Evolutionary conservation across 2,797 vertebrate species (phyloP), one percentile per base, ranked within the genome.

Genomic region (Eleutherodactylus coqui): DNA sequence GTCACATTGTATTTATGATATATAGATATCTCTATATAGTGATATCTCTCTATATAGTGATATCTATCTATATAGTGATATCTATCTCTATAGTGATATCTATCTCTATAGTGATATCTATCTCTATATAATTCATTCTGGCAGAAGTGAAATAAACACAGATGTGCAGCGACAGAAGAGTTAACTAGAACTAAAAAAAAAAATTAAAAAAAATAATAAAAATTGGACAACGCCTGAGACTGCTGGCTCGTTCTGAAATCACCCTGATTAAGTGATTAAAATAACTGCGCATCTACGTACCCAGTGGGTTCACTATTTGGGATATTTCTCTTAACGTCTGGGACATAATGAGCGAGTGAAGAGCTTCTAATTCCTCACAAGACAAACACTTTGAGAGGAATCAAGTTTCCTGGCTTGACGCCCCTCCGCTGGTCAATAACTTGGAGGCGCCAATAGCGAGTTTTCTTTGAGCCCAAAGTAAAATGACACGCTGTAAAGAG

Each of bases 401-500:
- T 88, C 88, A 75, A 79, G 90, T 88, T 92, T 88, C 89, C 79
- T 64, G 86, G 88, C 89, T 86, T 89, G 88, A 64, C 21, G 0
- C 88, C 92, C 90, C 86, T 86, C 67, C 83, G 91, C 91, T 91
- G 90, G 90, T 92, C 93, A 92, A 93, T 94, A 91, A 88, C 90
- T 89, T 92, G 92, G 92, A 94, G 90, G 91, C 90, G 2, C 92
- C 93, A 92, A 93, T 92, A 92, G 58, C 89, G 92, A 93, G 93
- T 93, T 93, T 92, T 92, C 92, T 90, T 90, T 91, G 90, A 83
- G 85, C 88, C 86, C 91, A 91, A 90, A 90, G 94, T 94, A 97
- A 96, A 97, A 96, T 94, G 95, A 96, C 94, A 96, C 95, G 94
- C 91, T 93, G 90, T 85, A 91, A 91, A 93, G n/a, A 94, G 92